phyloP scores from a whole-genome alignment of 2,113 vertebrate species.

The Lagopus muta region DNA sequence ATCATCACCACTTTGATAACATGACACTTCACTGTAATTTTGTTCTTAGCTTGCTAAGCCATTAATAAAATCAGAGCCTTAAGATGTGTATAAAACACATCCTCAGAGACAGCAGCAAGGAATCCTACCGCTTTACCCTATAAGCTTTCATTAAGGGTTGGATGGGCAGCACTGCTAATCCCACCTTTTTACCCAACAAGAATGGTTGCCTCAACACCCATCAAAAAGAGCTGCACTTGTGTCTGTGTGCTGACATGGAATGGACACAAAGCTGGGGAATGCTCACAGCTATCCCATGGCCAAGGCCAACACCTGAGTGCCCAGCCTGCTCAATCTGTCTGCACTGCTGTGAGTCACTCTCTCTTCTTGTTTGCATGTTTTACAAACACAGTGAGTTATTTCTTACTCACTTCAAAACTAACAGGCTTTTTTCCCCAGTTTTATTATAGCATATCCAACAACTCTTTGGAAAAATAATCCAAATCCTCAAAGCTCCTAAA shows the following conservation, averaged over 20 bases:
- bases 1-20: slow-evolving; percentile 2
- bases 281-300: slow-evolving; percentile 17
- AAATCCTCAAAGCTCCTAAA: not conserved
- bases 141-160: not conserved
- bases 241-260: not conserved
- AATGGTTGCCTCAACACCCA: not conserved
- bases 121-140: not conserved
- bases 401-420: not conserved
- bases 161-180: not conserved
- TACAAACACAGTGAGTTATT: not conserved
- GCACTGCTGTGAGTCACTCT: slow-evolving; percentile 33
- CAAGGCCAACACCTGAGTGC: slow-evolving; percentile 47
- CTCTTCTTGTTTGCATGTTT: not conserved
- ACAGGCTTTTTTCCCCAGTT: slow-evolving; percentile 3
- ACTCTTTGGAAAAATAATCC: not conserved
- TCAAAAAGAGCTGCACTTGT: not conserved
- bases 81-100: not conserved
- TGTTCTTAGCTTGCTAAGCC: slow-evolving; percentile 42
- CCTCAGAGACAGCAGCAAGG: not conserved
- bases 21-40: not conserved
- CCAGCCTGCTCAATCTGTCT: slow-evolving; percentile 20
- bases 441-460: not conserved
- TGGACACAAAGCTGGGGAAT: slow-evolving; percentile 17
- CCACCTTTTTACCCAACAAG: not conserved
- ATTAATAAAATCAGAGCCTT: slow-evolving; percentile 28